phyloP scores from a whole-genome alignment of 2,797 vertebrate genomes.

The Streptopelia turtur region DNA sequence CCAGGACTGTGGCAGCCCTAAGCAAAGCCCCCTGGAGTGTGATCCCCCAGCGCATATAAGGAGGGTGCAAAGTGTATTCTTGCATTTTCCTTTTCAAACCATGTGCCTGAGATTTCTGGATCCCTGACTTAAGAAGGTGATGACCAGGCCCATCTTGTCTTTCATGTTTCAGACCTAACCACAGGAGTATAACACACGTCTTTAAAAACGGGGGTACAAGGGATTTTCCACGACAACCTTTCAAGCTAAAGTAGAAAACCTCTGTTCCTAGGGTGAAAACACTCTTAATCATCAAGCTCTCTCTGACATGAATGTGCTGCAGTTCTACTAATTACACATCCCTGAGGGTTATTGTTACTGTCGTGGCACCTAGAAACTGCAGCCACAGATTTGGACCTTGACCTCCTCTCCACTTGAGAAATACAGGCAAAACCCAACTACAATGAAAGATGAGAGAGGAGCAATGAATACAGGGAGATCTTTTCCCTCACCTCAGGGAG shows the following conservation, averaged over 20 bases:
- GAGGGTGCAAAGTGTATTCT: background rate
- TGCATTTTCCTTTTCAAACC: background rate
- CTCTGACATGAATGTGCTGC: background rate
- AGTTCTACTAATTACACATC: background rate
- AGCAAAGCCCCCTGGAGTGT: background rate
- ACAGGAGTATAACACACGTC: background rate
- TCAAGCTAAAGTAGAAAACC: slow-evolving; percentile 18
- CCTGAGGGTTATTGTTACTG: background rate
- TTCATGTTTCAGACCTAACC: background rate
- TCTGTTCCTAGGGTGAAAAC: background rate
- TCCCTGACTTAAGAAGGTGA: background rate
- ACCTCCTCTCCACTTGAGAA: background rate
- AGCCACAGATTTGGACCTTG: background rate
- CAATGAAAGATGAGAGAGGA: background rate
- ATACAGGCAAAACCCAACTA: background rate
- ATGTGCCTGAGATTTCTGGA: background rate
- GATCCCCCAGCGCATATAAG: rapidly evolving
- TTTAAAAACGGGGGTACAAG: slow-evolving; percentile 17
- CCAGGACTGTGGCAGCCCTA: background rate
- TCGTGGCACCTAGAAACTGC: background rate
- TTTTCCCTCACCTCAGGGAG: background rate
- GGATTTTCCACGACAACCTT: slow-evolving; percentile 27
- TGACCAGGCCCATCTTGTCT: slow-evolving; percentile 26
- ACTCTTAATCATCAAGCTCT: background rate
- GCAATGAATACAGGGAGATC: background rate